A percentile compares a stretch with the other conserved stretches of the same genome.
phyloP scores from a whole-genome alignment of 37 sponge, comb jelly and placozoan species.

The Aplysina aerophoba region DNA sequence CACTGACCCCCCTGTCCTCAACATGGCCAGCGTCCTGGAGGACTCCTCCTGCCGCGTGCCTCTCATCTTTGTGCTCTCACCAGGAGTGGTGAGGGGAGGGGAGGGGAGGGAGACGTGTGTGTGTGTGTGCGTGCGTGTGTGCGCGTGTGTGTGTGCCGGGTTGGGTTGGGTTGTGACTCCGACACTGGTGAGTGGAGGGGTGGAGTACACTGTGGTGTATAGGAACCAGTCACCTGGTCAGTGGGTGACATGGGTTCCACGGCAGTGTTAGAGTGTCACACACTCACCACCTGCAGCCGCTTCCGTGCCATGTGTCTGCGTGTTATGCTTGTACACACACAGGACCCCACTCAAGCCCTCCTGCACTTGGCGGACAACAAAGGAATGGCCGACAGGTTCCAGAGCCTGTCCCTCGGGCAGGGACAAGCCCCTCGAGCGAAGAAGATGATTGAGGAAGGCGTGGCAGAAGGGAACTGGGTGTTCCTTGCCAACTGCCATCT shows the following conservation, averaged over 20 bases:
- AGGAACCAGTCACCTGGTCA: no score
- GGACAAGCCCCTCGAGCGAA: slow-evolving; percentile 98
- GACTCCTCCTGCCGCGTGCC: slow-evolving; percentile 93
- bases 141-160: no score
- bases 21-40: slow-evolving; percentile 94
- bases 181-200: no score
- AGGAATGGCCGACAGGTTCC: slow-evolving; percentile 88
- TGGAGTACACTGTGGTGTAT: no score
- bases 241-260: no score
- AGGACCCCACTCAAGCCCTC: slow-evolving; percentile 92
- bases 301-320: no score
- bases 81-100: slow-evolving; percentile 90
- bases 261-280: no score
- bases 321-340: not conserved
- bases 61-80: slow-evolving; percentile 97
- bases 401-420: slow-evolving; percentile 96
- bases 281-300: no score
- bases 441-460: slow-evolving; percentile 94
- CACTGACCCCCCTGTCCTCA: slow-evolving; percentile 95
- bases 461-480: slow-evolving; percentile 92
- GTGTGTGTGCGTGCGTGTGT: slow-evolving; percentile 22
- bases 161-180: no score
- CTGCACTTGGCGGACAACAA: slow-evolving; percentile 84
- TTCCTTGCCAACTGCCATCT: slow-evolving; percentile 98
- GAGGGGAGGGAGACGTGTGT: not conserved